Evolutionary conservation across 1,140 invertebrate genomes (phyloP).

Genomic region (Drosophila novamexicana): DNA sequence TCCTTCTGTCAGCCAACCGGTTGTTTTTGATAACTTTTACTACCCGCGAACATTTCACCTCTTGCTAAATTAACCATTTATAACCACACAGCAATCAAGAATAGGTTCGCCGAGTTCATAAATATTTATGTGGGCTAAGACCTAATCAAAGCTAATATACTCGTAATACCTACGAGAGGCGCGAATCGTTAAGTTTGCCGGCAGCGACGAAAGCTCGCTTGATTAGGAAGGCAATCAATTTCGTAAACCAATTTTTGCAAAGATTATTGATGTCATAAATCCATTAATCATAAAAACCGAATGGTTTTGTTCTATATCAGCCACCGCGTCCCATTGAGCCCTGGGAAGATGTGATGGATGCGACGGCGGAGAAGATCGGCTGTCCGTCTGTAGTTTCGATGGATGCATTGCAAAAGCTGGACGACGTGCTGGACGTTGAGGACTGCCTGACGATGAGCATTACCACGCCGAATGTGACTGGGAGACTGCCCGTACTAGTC

Average conservation of each 20-base stretch:
- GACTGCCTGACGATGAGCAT: conserved; percentile 79
- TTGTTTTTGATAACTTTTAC: background rate
- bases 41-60: background rate
- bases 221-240: conserved; percentile 11
- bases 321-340: conserved; percentile 86
- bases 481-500: conserved; percentile 69
- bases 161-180: background rate
- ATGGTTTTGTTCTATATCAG: conserved; percentile 73
- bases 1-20: no score
- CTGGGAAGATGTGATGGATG: conserved; percentile 86
- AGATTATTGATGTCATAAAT: background rate
- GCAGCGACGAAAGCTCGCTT: background rate
- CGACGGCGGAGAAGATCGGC: conserved; percentile 85
- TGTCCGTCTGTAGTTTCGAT: conserved; percentile 85
- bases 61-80: background rate
- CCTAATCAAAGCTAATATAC: background rate
- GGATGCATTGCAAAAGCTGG: conserved; percentile 66
- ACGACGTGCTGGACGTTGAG: conserved; percentile 76
- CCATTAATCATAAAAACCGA: conserved; percentile 1
- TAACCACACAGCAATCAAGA: background rate
- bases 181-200: background rate
- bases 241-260: background rate
- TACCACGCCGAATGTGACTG: conserved; percentile 72
- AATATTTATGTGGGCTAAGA: conserved; percentile 8
- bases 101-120: conserved; percentile 1